Percentiles rank a stretch among this genome's conserved stretches.
phyloP scores from a whole-genome alignment of 2,888 invertebrate genomes.

The Cryptus viduatorius region DNA sequence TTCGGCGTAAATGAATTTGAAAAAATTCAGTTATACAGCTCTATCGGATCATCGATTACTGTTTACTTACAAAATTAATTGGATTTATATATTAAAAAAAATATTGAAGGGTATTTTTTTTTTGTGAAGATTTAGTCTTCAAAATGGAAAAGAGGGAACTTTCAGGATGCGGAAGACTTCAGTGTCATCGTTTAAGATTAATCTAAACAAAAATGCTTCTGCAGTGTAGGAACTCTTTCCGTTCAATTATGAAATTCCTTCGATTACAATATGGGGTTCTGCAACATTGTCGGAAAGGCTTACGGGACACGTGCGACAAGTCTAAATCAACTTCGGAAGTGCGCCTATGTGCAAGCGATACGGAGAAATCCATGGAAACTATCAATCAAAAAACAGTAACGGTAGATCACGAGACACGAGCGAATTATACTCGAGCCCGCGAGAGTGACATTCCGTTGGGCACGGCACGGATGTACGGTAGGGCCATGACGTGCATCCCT shows the following conservation, averaged over 20 bases:
- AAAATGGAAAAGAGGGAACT: too few species aligned
- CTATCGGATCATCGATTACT: too few species aligned
- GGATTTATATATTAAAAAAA: too few species aligned
- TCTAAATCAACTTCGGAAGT: slow-evolving; percentile 15
- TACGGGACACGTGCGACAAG: slow-evolving; percentile 2
- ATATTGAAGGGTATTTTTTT: too few species aligned
- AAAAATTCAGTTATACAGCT: too few species aligned
- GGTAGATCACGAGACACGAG: slow-evolving; percentile 56
- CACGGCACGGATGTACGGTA: slow-evolving; percentile 31
- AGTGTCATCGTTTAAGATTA: too few species aligned
- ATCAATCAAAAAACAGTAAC: slow-evolving; percentile 49
- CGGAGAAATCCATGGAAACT: slow-evolving; percentile 39
- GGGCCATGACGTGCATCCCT: slow-evolving; percentile 17
- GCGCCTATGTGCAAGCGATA: slow-evolving; percentile 1
- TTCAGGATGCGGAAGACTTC: too few species aligned
- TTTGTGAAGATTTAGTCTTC: too few species aligned
- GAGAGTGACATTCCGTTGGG: slow-evolving; percentile 56
- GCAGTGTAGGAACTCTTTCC: too few species aligned
- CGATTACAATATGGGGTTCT: not conserved
- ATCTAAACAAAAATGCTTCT: too few species aligned
- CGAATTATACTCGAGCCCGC: slow-evolving; percentile 57
- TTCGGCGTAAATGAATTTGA: too few species aligned
- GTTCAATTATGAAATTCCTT: not conserved
- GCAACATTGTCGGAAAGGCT: not conserved
- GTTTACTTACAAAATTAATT: too few species aligned